Evolutionary conservation across 2,888 invertebrate genomes (phyloP), one percentile per base, ranked within the genome.

Genomic region (Drosophila trichaetosa): DNA sequence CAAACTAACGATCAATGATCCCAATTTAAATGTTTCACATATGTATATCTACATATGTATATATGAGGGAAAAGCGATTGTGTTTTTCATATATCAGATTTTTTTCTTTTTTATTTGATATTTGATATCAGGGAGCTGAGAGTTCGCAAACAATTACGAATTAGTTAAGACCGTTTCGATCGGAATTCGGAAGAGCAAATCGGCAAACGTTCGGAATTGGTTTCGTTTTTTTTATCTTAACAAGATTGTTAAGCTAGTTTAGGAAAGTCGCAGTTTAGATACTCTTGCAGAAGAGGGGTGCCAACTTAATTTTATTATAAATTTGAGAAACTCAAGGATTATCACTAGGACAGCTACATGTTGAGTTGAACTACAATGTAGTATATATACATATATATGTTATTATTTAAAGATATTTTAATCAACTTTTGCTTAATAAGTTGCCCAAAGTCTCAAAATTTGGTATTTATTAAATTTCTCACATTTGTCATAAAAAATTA

Each of bases 111-210:
- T 46, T 7, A 21, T 46, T 16, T 24, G 24, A 46, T 46, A 13
- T 46, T 46, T 46, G 21, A 24, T 46, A 46, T 16, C 21, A 16
- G 21, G 16, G 7, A 16, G 46, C 46, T 24, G 16, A 46, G 16
- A 24, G 16, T 46, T 24, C 0, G 24, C 24, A 2, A 24, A 16
- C 46, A 46, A 46, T 24, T 16, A 24, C 16, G 21, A 46, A 24
- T 24, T 24, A 16, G 24, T 24, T 16, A 46, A 24, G 16, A 24
- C 46, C 2, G 18, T 8, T 16, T 24, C 4, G 46, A 46, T 46
- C 16, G 46, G 46, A 46, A 24, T 24, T 46, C 46, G 16, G 46
- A 24, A 46, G 21, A 46, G 46, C 46, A 46, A 46, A 46, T 46
- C 1, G 7, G 8, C 21, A 16, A 46, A 8, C 21, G 1, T 7